Evolutionary conservation across 2,888 invertebrate species (phyloP).

Genomic region (Chrysotoxum bicinctum): DNA sequence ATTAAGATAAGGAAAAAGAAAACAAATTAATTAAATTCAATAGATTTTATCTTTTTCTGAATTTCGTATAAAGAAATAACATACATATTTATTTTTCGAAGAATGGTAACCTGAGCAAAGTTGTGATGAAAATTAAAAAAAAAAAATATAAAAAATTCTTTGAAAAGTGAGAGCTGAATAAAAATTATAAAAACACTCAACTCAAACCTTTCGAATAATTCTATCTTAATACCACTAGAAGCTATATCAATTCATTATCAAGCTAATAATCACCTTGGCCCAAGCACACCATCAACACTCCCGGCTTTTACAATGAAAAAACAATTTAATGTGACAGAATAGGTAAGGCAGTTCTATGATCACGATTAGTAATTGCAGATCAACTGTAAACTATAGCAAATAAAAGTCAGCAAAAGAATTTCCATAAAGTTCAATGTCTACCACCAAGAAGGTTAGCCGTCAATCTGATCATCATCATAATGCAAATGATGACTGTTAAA

Average conservation of each 20-base stretch:
- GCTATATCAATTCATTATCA: slow-evolving; percentile 1
- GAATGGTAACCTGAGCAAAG: background rate
- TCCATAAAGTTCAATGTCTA: slow-evolving; percentile 56
- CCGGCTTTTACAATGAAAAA: background rate
- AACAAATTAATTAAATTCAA: background rate
- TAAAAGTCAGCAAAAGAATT: slow-evolving; percentile 10
- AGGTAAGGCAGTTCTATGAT: slow-evolving; percentile 22
- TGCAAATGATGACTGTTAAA: slow-evolving; percentile 14
- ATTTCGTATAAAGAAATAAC: background rate
- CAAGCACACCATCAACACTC: background rate
- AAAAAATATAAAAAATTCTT: background rate
- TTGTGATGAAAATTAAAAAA: background rate
- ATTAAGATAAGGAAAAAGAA: background rate
- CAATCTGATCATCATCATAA: slow-evolving; percentile 19
- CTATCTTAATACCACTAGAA: background rate
- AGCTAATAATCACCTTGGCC: background rate
- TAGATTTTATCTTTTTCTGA: background rate
- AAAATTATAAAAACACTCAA: background rate
- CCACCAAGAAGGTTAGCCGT: slow-evolving; percentile 8
- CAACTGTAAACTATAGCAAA: slow-evolving; percentile 13
- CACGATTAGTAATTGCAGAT: slow-evolving; percentile 32
- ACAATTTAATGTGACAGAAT: slow-evolving; percentile 5
- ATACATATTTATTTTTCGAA: background rate
- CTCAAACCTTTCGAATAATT: background rate
- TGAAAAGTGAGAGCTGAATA: background rate